phyloP scores from a whole-genome alignment of 2,113 vertebrate genomes.

The Galbula dea region DNA sequence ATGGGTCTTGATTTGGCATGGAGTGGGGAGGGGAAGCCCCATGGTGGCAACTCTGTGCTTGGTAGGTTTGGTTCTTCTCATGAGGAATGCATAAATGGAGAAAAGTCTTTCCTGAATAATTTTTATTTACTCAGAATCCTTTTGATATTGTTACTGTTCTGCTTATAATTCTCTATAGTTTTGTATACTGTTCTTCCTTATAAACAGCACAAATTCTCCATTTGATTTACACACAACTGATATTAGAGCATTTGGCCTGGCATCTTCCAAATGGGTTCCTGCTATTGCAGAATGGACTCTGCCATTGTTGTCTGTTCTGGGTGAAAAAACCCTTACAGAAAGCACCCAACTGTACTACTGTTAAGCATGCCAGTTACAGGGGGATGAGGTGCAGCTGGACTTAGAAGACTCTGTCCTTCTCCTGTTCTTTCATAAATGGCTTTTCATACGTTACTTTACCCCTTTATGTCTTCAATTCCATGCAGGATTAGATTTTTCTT shows the following conservation, averaged over 20 bases:
- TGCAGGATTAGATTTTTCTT: neutral
- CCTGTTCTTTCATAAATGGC: neutral
- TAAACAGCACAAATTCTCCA: neutral
- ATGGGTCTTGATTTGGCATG: neutral
- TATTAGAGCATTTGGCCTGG: neutral
- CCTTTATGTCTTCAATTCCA: neutral
- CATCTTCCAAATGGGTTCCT: neutral
- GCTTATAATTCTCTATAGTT: neutral
- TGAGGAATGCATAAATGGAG: neutral
- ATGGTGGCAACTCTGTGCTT: neutral
- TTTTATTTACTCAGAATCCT: neutral
- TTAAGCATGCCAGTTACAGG: neutral
- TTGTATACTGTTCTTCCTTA: neutral
- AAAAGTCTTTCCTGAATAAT: neutral
- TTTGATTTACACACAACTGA: neutral
- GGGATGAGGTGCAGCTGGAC: neutral
- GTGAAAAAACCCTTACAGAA: neutral
- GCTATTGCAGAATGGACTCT: neutral
- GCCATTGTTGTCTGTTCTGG: neutral
- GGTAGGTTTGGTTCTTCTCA: neutral
- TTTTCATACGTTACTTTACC: neutral
- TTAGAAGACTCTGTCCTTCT: neutral
- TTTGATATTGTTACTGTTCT: neutral
- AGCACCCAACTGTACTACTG: neutral
- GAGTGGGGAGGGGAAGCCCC: neutral